These are phyloP conservation scores for Melierax canorus DNA, from an alignment of 2,113 vertebrate species.

Conservation along the genomic window DNA sequence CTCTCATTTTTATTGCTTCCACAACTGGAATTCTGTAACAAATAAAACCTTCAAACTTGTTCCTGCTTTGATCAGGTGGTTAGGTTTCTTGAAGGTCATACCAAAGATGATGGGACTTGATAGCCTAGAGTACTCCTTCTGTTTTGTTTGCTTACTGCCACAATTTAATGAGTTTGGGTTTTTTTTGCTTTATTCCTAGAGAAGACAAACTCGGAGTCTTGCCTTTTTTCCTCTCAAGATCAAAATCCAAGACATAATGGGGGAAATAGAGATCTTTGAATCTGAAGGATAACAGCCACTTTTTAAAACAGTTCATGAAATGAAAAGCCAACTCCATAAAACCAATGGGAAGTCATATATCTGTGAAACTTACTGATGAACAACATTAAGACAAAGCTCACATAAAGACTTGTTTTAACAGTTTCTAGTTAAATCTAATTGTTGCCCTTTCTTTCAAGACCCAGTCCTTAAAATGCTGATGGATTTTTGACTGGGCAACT, in stretches of 20 bases:
- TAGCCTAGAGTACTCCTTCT: background rate
- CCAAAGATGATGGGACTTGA: background rate
- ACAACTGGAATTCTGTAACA: background rate
- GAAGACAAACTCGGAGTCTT: background rate
- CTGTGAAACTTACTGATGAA: background rate
- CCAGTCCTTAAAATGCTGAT: background rate
- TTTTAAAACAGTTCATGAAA: background rate
- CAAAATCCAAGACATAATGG: background rate
- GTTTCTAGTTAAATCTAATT: background rate
- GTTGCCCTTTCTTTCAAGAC: background rate
- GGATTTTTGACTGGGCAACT: background rate
- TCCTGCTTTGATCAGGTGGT: background rate
- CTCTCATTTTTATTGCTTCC: background rate
- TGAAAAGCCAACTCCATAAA: background rate
- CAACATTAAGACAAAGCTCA: background rate
- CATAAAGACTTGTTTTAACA: background rate
- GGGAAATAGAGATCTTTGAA: background rate
- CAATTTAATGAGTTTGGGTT: background rate
- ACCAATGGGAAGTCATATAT: background rate
- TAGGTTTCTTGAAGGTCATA: background rate
- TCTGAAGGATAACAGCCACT: background rate
- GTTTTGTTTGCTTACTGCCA: background rate
- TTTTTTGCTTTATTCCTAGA: background rate
- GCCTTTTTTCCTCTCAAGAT: background rate
- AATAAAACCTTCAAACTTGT: background rate